Evolutionary conservation across 35 echinoderm and acorn worm genomes (phyloP).

Genomic region (Eucidaris tribuloides): DNA sequence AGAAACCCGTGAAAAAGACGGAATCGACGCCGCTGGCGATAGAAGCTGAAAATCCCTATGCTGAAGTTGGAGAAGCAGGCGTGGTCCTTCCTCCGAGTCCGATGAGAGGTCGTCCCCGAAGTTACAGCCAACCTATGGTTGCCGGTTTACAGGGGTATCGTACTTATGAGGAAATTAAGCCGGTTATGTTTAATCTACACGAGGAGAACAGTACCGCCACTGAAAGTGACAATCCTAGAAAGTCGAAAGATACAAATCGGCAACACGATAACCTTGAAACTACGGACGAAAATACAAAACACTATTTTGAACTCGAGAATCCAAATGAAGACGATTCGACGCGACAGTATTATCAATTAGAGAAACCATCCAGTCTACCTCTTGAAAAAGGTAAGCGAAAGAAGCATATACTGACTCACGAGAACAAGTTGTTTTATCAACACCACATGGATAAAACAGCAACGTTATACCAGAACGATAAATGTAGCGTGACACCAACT

Average conservation of each 20-base stretch:
- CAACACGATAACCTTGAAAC: too few species aligned
- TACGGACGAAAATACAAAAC: not conserved
- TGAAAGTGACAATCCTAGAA: too few species aligned
- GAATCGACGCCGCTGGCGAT: constrained; percentile 1
- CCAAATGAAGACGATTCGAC: not conserved
- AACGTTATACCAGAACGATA: constrained; percentile 12
- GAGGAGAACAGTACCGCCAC: too few species aligned
- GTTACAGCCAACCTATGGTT: constrained; percentile 28
- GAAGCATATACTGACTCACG: not conserved
- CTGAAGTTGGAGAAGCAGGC: constrained; percentile 9
- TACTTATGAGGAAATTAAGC: constrained; percentile 21
- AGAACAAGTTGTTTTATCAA: not conserved
- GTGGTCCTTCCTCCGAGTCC: too few species aligned
- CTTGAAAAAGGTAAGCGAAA: not conserved
- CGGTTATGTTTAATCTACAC: too few species aligned
- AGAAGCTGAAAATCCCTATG: constrained; percentile 11
- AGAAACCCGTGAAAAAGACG: not conserved
- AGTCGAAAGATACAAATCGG: too few species aligned
- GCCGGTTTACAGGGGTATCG: not conserved
- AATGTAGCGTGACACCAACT: not conserved
- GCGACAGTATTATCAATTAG: not conserved
- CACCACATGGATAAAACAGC: not conserved
- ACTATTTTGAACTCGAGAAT: constrained; percentile 17
- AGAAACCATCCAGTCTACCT: constrained; percentile 12
- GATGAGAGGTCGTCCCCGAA: not conserved